Evolutionary conservation across 2,888 invertebrate species (phyloP).

Genomic region (Lomographa bimaculata): DNA sequence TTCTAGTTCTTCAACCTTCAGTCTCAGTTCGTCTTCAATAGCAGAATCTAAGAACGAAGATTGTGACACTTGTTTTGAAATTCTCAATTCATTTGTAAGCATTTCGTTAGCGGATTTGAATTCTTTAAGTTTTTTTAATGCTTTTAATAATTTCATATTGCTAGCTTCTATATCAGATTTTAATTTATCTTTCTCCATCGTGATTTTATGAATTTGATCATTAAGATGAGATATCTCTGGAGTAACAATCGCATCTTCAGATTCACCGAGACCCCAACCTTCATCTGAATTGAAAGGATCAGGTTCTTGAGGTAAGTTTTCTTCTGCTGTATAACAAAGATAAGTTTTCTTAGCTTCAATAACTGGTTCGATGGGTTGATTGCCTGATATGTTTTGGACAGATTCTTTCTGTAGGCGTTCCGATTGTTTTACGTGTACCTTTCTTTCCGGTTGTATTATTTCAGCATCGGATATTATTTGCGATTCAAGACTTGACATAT

Average conservation of each 20-base stretch:
- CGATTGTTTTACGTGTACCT: slow-evolving; percentile 37
- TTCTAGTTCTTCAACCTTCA: slow-evolving; percentile 86
- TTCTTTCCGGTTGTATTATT: slow-evolving; percentile 38
- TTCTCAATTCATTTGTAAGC: slow-evolving; percentile 79
- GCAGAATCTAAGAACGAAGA: slow-evolving; percentile 88
- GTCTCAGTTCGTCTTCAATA: slow-evolving; percentile 91
- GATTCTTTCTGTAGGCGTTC: slow-evolving; percentile 46
- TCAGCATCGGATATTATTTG: slow-evolving; percentile 63
- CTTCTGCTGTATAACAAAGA: slow-evolving; percentile 69
- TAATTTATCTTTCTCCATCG: slow-evolving; percentile 82
- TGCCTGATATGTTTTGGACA: slow-evolving; percentile 26
- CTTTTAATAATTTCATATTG: slow-evolving; percentile 89
- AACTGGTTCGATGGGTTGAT: slow-evolving; percentile 52
- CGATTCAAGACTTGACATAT: slow-evolving; percentile 64
- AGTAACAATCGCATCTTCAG: slow-evolving; percentile 55
- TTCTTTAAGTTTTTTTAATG: slow-evolving; percentile 93
- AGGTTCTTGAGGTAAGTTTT: slow-evolving; percentile 35
- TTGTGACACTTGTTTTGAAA: slow-evolving; percentile 75
- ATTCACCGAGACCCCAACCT: slow-evolving; percentile 70
- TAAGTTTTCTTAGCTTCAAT: slow-evolving; percentile 83
- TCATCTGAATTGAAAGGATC: slow-evolving; percentile 76
- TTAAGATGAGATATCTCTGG: slow-evolving; percentile 82
- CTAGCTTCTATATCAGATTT: slow-evolving; percentile 85
- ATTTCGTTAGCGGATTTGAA: slow-evolving; percentile 88
- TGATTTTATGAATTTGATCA: slow-evolving; percentile 83